phyloP scores from a whole-genome alignment of 2,797 vertebrate genomes.

The Sebastes itinus region DNA sequence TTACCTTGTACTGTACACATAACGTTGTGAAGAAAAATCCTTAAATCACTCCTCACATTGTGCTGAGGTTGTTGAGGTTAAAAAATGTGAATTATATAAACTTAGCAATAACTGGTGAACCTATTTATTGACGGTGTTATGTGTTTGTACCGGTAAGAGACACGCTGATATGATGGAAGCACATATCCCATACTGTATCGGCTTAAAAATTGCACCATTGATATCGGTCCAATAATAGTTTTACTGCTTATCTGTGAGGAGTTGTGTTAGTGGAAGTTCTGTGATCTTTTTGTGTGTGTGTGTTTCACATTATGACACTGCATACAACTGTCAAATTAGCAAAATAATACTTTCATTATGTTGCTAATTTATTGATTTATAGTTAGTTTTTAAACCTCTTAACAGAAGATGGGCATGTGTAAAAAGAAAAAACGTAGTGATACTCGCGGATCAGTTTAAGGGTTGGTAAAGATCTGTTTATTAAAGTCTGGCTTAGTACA shows the following conservation, averaged over 20 bases:
- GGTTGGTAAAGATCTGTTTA: background rate
- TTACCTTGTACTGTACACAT: constrained; percentile 54
- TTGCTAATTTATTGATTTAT: constrained; percentile 22
- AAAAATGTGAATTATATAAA: constrained; percentile 67
- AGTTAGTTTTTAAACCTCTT: constrained; percentile 19
- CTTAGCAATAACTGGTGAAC: constrained; percentile 82
- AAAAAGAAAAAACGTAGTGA: background rate
- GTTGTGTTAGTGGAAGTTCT: constrained; percentile 15
- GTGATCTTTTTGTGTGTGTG: background rate
- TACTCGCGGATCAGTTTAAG: background rate
- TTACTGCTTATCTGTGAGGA: constrained; percentile 26
- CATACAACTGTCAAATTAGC: constrained; percentile 3
- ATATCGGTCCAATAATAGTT: constrained; percentile 18
- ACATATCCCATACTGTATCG: constrained; percentile 73
- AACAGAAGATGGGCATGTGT: background rate
- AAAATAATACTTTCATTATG: background rate
- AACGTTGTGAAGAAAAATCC: constrained; percentile 43
- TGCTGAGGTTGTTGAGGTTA: constrained; percentile 31
- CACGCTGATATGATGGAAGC: constrained; percentile 49
- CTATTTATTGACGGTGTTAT: constrained; percentile 66
- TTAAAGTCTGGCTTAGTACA: background rate
- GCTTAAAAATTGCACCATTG: constrained; percentile 60
- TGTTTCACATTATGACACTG: background rate
- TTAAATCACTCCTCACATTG: constrained; percentile 37
- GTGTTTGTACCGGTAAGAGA: constrained; percentile 50